These are phyloP conservation scores for Cossypha caffra DNA, from an alignment of 2,797 vertebrate species.

Conservation along the genomic window DNA sequence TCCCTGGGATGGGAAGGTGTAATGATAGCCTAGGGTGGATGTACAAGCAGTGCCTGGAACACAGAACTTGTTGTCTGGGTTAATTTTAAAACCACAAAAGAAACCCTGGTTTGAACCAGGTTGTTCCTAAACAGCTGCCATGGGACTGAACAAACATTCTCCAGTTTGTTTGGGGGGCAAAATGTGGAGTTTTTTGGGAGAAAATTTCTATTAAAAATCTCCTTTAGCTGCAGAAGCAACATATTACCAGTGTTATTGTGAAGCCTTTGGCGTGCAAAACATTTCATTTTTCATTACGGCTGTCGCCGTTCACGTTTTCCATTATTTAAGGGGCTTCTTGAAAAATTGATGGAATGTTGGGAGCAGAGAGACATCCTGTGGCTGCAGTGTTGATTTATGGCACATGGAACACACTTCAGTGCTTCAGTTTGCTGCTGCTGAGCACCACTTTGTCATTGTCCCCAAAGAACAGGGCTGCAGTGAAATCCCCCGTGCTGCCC, in stretches of 20 bases:
- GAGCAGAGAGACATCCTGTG: constrained; percentile 76
- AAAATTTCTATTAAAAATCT: neutral
- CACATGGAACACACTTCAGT: constrained; percentile 78
- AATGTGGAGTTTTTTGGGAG: neutral
- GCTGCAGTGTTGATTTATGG: constrained; percentile 75
- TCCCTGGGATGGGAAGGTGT: neutral
- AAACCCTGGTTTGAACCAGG: neutral
- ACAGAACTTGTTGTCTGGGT: constrained; percentile 13
- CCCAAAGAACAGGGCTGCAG: constrained; percentile 77
- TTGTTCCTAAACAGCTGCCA: neutral
- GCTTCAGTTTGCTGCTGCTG: constrained; percentile 69
- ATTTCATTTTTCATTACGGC: constrained; percentile 91
- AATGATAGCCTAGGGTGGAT: constrained; percentile 27
- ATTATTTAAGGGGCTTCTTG: constrained; percentile 87
- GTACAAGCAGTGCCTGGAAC: constrained; percentile 17
- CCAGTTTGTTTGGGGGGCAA: neutral
- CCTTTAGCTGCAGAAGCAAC: neutral
- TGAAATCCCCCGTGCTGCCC: constrained; percentile 71
- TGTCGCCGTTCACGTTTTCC: constrained; percentile 76
- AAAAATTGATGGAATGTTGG: constrained; percentile 83
- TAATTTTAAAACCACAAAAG: constrained; percentile 45
- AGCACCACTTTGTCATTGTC: constrained; percentile 78
- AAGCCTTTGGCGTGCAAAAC: constrained; percentile 74
- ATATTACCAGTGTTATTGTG: constrained; percentile 23
- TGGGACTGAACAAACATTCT: neutral